Conservation (phyloP, 1,140 invertebrate genomes). For the Drosophila leontia region DNA sequence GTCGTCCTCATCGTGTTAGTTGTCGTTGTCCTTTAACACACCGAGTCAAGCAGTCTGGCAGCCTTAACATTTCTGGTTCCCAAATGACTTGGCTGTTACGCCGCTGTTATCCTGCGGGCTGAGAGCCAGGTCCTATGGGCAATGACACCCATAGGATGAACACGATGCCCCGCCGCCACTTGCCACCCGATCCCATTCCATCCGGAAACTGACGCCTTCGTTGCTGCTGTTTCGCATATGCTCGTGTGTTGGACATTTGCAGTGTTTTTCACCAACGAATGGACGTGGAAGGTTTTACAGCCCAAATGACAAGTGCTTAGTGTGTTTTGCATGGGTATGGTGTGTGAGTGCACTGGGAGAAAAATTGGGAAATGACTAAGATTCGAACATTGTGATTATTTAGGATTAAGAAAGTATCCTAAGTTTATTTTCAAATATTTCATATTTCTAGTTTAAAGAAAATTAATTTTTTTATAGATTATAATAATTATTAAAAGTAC, state of each 20-base stretch:
- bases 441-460: too few species aligned
- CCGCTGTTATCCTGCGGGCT: conserved; percentile 53
- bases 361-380: neutral
- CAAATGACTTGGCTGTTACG: conserved; percentile 48
- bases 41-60: conserved; percentile 68
- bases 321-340: conserved; percentile 39
- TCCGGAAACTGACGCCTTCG: conserved; percentile 14
- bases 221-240: conserved; percentile 12
- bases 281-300: conserved; percentile 57
- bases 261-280: conserved; percentile 60
- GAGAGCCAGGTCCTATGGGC: conserved; percentile 45
- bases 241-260: conserved; percentile 57
- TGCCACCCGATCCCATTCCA: neutral
- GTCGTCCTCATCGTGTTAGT: neutral
- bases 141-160: conserved; percentile 65
- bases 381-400: neutral
- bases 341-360: conserved; percentile 16
- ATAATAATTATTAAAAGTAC: too few species aligned
- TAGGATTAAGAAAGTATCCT: too few species aligned
- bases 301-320: conserved; percentile 73
- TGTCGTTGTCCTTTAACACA: conserved; percentile 25
- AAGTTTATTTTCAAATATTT: neutral
- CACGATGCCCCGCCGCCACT: conserved; percentile 4
- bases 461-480: too few species aligned
- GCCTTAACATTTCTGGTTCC: conserved; percentile 34